These are phyloP conservation scores for Diplazon laetatorius DNA, from an alignment of 2,888 invertebrate genomes.

Conservation along the genomic window DNA sequence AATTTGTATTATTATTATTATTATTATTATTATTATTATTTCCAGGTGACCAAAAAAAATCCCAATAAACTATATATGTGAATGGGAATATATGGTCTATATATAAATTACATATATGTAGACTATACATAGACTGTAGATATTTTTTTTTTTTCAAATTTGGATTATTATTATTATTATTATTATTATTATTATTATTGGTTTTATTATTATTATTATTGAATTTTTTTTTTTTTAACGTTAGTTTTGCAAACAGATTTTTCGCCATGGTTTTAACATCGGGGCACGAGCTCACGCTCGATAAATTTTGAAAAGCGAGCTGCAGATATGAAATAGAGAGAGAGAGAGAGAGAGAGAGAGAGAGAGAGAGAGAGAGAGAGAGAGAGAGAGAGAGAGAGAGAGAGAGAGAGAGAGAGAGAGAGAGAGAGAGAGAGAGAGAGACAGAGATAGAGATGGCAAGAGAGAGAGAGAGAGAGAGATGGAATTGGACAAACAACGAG, in stretches of 20 bases:
- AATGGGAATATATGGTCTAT: no score
- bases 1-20: no score
- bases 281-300: conserved; percentile 10
- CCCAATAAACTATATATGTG: no score
- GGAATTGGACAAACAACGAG: conserved; percentile 42
- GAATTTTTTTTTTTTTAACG: background rate
- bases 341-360: conserved; percentile 41
- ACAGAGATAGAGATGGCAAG: no score
- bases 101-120: no score
- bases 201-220: background rate
- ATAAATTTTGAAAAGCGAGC: conserved; percentile 42
- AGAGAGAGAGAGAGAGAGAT: no score
- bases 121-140: no score
- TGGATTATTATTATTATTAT: no score
- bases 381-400: conserved; percentile 28
- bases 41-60: no score
- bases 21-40: no score
- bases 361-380: conserved; percentile 37
- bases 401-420: conserved; percentile 38
- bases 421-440: conserved; percentile 43
- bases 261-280: conserved; percentile 25
- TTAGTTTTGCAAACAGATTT: conserved; percentile 37
- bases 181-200: no score
- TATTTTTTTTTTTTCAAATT: no score
- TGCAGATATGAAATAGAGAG: conserved; percentile 44